Evolutionary conservation across 2,113 vertebrate species (phyloP).

Genomic region (Etheostoma spectabile): DNA sequence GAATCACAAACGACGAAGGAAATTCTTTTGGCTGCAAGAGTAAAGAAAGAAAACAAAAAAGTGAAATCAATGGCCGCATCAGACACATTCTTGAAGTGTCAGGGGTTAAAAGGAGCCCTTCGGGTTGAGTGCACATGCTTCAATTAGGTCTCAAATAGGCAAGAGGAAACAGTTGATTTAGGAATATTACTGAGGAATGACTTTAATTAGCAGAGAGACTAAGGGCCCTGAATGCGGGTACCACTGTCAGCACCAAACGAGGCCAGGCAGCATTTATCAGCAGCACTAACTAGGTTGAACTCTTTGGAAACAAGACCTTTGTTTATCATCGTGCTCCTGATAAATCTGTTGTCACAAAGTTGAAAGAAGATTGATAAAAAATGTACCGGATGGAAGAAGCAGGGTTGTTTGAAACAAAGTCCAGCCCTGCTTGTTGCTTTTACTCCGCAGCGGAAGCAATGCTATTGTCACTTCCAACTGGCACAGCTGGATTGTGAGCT

Average conservation of each 20-base stretch:
- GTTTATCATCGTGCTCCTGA: conserved; percentile 5
- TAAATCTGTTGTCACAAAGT: conserved; percentile 9
- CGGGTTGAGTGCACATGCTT: conserved; percentile 72
- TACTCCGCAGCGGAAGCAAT: not conserved
- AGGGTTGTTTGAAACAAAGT: not conserved
- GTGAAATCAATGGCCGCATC: conserved; percentile 32
- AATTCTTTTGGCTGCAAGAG: not conserved
- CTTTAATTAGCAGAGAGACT: conserved; percentile 74
- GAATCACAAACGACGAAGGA: not conserved
- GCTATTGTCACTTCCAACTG: conserved; percentile 17
- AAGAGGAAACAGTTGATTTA: conserved; percentile 74
- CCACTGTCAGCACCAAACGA: conserved; percentile 38
- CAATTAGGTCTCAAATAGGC: conserved; percentile 71
- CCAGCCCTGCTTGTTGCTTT: conserved; percentile 10
- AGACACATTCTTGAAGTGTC: conserved; percentile 67
- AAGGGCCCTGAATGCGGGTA: conserved; percentile 29
- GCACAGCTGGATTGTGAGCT: conserved; percentile 38
- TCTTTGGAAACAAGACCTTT: conserved; percentile 39
- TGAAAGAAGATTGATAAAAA: conserved; percentile 27
- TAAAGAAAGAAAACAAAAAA: conserved; percentile 31
- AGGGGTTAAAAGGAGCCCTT: conserved; percentile 61
- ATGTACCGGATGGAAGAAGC: conserved; percentile 9
- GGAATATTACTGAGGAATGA: conserved; percentile 78
- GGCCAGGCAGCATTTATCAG: conserved; percentile 45
- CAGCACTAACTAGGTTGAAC: not conserved